Percentiles rank a stretch among this genome's conserved stretches.
Evolutionary conservation across 2,797 vertebrate species (phyloP).

Genomic region (Enteromius viviparus): DNA sequence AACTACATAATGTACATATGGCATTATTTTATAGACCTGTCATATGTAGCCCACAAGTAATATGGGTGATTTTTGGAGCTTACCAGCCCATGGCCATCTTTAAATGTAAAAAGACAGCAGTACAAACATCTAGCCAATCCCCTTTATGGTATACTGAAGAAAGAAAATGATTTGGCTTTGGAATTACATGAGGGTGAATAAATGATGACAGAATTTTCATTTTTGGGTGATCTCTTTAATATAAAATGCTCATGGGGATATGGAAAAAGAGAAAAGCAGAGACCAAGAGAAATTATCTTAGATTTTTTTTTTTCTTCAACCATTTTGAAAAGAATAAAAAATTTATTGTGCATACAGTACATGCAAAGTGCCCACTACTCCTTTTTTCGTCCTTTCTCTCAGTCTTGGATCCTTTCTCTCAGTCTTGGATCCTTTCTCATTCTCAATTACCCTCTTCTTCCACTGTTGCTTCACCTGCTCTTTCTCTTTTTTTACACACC

Average conservation of each 20-base stretch:
- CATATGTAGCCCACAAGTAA: neutral
- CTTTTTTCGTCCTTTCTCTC: neutral
- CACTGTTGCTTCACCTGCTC: constrained; percentile 45
- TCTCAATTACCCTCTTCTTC: constrained; percentile 15
- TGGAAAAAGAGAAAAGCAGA: neutral
- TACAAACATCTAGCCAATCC: neutral
- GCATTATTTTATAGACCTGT: neutral
- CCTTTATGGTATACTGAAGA: neutral
- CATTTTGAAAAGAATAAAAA: constrained; percentile 62
- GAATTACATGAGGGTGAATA: neutral
- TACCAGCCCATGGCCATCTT: neutral
- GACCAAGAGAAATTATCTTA: neutral
- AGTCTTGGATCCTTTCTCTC: too few relatives aligned
- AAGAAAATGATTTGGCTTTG: neutral
- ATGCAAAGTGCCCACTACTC: constrained; percentile 18
- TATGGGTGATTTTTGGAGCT: neutral
- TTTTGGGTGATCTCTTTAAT: neutral
- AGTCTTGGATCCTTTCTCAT: constrained; percentile 16
- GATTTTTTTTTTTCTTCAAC: constrained; percentile 8
- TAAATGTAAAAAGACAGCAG: neutral
- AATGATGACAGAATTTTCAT: constrained; percentile 4
- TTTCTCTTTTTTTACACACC: constrained; percentile 14
- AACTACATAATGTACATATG: neutral
- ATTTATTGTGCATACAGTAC: constrained; percentile 44
- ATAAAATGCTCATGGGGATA: neutral